Conservation (phyloP, 1,140 invertebrate species). For the Bombus confusus region DNA sequence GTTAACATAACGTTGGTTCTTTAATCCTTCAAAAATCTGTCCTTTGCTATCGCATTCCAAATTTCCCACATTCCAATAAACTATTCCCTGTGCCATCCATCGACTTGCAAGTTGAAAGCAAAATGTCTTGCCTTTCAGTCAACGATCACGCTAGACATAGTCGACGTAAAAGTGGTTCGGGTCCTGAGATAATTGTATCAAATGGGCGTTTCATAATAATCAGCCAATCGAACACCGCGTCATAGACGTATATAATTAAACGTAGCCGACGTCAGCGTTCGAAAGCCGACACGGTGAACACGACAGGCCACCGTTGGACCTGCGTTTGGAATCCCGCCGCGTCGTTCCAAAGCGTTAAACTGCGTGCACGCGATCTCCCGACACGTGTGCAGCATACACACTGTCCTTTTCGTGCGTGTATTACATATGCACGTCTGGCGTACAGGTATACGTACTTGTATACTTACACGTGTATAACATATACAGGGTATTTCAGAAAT, state of each 20-base stretch:
- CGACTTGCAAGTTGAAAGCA: background rate
- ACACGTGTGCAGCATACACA: background rate
- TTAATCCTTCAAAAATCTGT: background rate
- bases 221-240: conserved; percentile 18
- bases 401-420: no score
- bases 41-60: background rate
- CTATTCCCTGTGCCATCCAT: background rate
- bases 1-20: background rate
- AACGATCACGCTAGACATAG: background rate
- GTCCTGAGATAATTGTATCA: background rate
- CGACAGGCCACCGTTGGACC: background rate
- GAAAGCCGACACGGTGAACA: background rate
- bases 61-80: background rate
- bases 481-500: background rate
- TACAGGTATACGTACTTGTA: no score
- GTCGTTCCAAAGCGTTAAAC: conserved; percentile 27
- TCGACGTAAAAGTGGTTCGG: background rate
- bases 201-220: conserved; percentile 35
- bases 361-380: background rate
- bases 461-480: background rate
- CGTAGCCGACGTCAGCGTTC: background rate
- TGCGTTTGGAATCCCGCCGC: conserved; percentile 9
- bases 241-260: conserved; percentile 40
- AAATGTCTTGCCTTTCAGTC: background rate
- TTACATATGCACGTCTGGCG: background rate